Evolutionary conservation across 2,888 invertebrate genomes (phyloP).

Genomic region (Dolomedes plantarius): DNA sequence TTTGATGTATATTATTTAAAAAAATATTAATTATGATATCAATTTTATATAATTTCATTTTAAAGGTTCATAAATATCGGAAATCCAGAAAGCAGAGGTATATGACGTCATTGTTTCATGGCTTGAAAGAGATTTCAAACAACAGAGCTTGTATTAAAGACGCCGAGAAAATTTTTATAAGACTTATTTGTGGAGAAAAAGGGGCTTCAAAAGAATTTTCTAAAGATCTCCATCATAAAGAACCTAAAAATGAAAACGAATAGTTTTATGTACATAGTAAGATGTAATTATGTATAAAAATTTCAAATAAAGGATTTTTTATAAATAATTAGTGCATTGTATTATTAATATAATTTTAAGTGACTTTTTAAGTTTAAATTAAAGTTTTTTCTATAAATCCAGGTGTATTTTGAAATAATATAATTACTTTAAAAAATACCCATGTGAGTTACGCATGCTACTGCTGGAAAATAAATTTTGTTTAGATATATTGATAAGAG

Average conservation of each 20-base stretch:
- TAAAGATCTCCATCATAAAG: not conserved
- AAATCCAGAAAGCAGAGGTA: conserved; percentile 20
- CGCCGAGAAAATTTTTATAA: conserved; percentile 32
- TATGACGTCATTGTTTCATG: conserved; percentile 29
- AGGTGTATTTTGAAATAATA: too few species aligned
- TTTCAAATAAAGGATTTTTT: not conserved
- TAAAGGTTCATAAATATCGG: conserved; percentile 42
- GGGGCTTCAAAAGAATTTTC: not conserved
- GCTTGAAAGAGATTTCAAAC: conserved; percentile 34
- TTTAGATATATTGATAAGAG: too few species aligned
- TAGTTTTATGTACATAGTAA: not conserved
- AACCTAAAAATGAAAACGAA: not conserved
- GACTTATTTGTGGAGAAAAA: conserved; percentile 4
- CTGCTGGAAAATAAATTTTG: too few species aligned
- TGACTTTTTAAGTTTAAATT: too few species aligned
- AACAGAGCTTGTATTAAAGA: conserved; percentile 33
- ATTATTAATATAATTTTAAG: too few species aligned
- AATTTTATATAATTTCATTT: too few species aligned
- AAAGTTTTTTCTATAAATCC: too few species aligned
- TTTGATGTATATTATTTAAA: too few species aligned
- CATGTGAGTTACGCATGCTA: too few species aligned
- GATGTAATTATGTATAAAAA: not conserved
- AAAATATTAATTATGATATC: too few species aligned
- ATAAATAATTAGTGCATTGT: too few species aligned
- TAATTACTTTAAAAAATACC: too few species aligned